These are phyloP conservation scores for Morphnarchus princeps DNA, from an alignment of 2,113 vertebrate genomes.

Conservation along the genomic window DNA sequence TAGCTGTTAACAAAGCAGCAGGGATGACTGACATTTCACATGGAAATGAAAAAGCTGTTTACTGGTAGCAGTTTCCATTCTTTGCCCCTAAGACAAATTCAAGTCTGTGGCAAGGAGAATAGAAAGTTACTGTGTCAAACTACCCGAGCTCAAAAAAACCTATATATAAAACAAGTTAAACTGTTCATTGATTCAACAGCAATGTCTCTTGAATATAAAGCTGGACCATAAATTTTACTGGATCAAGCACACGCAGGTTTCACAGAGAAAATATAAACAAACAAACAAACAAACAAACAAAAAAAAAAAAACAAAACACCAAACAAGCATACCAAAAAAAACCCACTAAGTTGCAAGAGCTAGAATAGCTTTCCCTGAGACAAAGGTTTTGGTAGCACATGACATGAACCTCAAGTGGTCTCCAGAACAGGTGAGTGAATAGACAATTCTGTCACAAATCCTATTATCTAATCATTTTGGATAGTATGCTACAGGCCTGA, in stretches of 20 bases:
- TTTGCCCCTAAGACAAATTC: background rate
- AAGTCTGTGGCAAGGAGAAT: background rate
- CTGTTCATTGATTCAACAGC: background rate
- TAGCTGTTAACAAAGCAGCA: background rate
- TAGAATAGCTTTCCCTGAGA: background rate
- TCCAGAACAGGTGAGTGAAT: background rate
- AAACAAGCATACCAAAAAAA: background rate
- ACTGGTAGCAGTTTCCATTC: background rate
- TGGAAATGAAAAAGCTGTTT: background rate
- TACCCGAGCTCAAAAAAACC: background rate
- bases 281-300: background rate
- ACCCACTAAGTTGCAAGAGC: background rate
- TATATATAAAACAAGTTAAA: background rate
- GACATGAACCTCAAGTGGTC: background rate
- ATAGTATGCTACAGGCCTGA: background rate
- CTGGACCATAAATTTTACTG: background rate
- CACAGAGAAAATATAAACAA: background rate
- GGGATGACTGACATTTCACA: background rate
- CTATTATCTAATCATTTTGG: background rate
- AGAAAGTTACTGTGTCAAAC: background rate
- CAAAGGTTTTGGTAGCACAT: background rate
- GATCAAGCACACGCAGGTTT: background rate
- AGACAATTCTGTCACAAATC: background rate
- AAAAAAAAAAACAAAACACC: too few species aligned
- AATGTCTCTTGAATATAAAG: background rate